A percentile compares a stretch with the other conserved stretches of the same genome.
Conservation (phyloP, 2,888 invertebrate genomes). For the Ferrisia virgata region DNA sequence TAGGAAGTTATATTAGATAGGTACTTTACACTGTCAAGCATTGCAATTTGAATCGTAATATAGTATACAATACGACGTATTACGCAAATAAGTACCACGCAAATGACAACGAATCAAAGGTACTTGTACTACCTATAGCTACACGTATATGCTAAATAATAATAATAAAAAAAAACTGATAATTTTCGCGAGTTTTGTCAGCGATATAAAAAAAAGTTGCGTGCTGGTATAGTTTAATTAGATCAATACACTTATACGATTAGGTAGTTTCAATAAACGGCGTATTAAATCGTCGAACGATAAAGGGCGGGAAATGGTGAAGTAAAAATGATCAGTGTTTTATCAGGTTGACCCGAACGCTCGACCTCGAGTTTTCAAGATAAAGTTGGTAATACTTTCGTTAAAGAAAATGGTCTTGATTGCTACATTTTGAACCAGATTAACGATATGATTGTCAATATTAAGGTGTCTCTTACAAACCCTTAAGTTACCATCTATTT, state of each 20-base stretch:
- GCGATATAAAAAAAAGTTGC: background rate
- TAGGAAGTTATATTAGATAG: background rate
- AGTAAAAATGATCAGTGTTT: background rate
- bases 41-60: background rate
- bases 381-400: slow-evolving; percentile 25
- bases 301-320: slow-evolving; percentile 12
- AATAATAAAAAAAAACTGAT: too few species aligned
- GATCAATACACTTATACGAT: background rate
- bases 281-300: background rate
- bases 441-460: slow-evolving; percentile 28
- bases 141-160: too few species aligned
- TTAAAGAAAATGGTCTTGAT: slow-evolving; percentile 11
- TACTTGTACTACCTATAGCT: background rate
- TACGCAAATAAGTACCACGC: too few species aligned
- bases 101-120: background rate
- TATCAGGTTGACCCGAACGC: slow-evolving; percentile 30
- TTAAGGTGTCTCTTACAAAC: slow-evolving; percentile 13
- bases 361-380: slow-evolving; percentile 35
- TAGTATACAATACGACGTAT: too few species aligned
- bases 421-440: slow-evolving; percentile 11
- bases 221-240: background rate
- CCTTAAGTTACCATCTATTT: background rate
- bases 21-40: too few species aligned
- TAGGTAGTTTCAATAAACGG: slow-evolving; percentile 21
- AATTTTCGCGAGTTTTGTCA: background rate